A percentile compares a stretch with the other conserved stretches of the same genome.
These are phyloP conservation scores for Nysson spinosus DNA, from an alignment of 2,888 invertebrate species.

Conservation along the genomic window DNA sequence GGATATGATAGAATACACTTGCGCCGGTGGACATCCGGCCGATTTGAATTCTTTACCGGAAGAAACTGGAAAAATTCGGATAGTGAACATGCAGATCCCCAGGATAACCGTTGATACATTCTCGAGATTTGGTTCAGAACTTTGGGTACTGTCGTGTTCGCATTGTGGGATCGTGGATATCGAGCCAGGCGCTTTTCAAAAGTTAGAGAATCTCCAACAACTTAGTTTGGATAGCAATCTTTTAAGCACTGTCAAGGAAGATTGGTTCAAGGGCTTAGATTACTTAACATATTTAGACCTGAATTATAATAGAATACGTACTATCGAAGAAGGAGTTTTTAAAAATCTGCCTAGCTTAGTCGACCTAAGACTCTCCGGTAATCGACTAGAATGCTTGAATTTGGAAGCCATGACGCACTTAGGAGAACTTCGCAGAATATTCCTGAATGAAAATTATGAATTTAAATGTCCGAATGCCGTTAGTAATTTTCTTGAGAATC, in stretches of 20 bases:
- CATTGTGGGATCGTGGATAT: constrained; percentile 68
- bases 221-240: constrained; percentile 68
- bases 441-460: constrained; percentile 66
- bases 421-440: constrained; percentile 61
- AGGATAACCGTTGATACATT: constrained; percentile 62
- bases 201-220: constrained; percentile 67
- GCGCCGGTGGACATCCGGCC: constrained; percentile 61
- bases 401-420: constrained; percentile 61
- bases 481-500: constrained; percentile 57
- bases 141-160: constrained; percentile 69
- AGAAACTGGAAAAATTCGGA: constrained; percentile 64
- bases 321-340: constrained; percentile 69
- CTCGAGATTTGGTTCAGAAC: constrained; percentile 63
- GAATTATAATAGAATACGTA: constrained; percentile 68
- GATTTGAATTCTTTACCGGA: constrained; percentile 64
- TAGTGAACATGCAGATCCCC: constrained; percentile 62
- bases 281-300: constrained; percentile 70
- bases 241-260: constrained; percentile 57
- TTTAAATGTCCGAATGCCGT: constrained; percentile 70
- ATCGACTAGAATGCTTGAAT: constrained; percentile 69
- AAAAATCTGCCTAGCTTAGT: constrained; percentile 62
- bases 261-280: constrained; percentile 67
- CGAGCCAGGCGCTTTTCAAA: constrained; percentile 65
- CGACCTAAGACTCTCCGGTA: constrained; percentile 72
- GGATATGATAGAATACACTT: constrained; percentile 67